These are phyloP conservation scores for Tenualosa ilisha DNA, from an alignment of 2,797 vertebrate genomes.

Conservation along the genomic window DNA sequence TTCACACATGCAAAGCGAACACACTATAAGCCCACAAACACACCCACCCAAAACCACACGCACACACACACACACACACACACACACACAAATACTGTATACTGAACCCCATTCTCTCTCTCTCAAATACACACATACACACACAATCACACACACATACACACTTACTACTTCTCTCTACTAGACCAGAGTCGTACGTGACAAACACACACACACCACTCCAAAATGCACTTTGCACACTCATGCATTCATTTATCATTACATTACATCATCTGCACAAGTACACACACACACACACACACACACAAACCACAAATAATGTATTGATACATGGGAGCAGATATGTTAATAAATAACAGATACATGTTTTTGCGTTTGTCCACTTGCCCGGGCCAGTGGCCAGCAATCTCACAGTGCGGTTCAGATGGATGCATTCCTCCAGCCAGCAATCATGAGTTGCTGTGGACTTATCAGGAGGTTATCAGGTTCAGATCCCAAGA, in stretches of 20 bases:
- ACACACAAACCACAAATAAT: not conserved
- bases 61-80: not conserved
- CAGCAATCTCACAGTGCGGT: not conserved
- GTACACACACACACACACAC: not conserved
- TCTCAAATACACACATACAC: too few relatives aligned
- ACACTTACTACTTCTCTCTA: too few relatives aligned
- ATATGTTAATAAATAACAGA: not conserved
- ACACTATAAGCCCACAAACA: not conserved
- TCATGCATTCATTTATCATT: too few relatives aligned
- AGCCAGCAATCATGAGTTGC: not conserved
- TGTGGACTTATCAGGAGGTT: not conserved
- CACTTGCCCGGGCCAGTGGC: not conserved
- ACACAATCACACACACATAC: too few relatives aligned
- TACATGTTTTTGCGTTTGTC: not conserved
- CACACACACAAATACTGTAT: not conserved
- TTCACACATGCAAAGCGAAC: not conserved
- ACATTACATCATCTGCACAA: too few relatives aligned
- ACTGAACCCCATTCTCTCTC: too few relatives aligned
- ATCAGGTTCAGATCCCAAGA: not conserved
- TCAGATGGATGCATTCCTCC: not conserved
- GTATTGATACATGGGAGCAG: not conserved
- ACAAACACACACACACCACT: not conserved
- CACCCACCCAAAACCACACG: not conserved
- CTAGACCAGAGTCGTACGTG: too few relatives aligned
- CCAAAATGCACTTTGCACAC: too few relatives aligned